A percentile compares a stretch with the other conserved stretches of the same genome.
Evolutionary conservation across 2,113 vertebrate genomes (phyloP).

Genomic region (Forbesichthys papilliferus): DNA sequence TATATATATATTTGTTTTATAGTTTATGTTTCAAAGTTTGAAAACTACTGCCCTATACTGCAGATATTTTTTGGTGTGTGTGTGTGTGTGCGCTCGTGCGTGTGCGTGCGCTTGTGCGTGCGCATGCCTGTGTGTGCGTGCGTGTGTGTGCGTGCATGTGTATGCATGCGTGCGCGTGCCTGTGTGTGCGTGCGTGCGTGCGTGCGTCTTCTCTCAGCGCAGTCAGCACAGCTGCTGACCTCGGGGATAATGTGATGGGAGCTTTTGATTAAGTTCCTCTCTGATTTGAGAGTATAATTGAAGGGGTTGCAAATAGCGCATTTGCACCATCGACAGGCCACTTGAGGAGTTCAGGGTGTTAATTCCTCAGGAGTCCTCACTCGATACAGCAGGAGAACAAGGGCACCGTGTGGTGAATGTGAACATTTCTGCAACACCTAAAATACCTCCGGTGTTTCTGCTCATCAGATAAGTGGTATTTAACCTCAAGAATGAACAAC

Average conservation of each 20-base stretch:
- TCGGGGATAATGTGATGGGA: constrained; percentile 49
- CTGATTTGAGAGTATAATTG: constrained; percentile 71
- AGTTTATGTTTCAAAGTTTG: no score
- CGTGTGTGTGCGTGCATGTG: no score
- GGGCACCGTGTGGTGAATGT: constrained; percentile 46
- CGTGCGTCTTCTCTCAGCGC: not conserved
- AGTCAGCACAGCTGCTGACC: constrained; percentile 48
- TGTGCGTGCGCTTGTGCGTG: no score
- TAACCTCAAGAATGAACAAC: constrained; percentile 15
- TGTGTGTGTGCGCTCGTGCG: no score
- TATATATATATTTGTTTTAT: not conserved
- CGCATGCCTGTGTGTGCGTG: no score
- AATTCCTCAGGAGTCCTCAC: constrained; percentile 44
- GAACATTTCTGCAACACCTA: constrained; percentile 2
- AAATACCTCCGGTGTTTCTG: constrained; percentile 16
- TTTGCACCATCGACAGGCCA: constrained; percentile 50
- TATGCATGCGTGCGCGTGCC: no score
- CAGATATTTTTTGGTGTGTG: no score
- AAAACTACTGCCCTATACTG: no score
- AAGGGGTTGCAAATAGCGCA: constrained; percentile 63
- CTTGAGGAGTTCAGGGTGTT: constrained; percentile 50
- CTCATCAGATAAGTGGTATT: constrained; percentile 38
- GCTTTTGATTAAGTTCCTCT: constrained; percentile 66
- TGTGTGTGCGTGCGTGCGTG: no score
- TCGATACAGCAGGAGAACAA: constrained; percentile 39